A percentile compares a stretch with the other conserved stretches of the same genome.
These are phyloP conservation scores for Nanorana parkeri DNA, from an alignment of 2,113 vertebrate genomes.

Conservation along the genomic window DNA sequence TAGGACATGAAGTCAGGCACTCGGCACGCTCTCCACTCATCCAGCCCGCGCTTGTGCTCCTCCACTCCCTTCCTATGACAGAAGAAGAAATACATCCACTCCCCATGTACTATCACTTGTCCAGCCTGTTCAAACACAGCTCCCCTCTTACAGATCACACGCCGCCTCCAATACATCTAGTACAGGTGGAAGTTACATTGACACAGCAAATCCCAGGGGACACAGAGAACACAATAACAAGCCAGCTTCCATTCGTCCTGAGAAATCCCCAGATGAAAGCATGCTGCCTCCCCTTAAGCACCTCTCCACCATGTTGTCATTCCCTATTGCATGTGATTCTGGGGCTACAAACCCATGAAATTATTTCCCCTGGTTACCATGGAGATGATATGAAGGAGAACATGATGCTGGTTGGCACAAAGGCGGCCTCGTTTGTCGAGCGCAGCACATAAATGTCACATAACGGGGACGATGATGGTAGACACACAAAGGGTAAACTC, in stretches of 20 bases:
- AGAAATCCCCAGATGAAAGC: not conserved
- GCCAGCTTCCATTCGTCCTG: not conserved
- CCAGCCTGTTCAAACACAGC: too few species aligned
- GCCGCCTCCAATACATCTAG: too few species aligned
- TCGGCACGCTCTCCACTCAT: too few species aligned
- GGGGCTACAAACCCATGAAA: slow-evolving; percentile 13
- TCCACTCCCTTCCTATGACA: too few species aligned
- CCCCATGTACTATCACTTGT: too few species aligned
- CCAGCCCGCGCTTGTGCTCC: too few species aligned
- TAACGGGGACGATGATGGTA: too few species aligned
- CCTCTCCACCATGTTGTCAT: slow-evolving; percentile 7
- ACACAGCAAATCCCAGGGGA: not conserved
- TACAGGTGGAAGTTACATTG: not conserved
- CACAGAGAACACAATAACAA: not conserved
- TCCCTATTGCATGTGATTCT: not conserved
- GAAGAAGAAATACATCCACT: too few species aligned
- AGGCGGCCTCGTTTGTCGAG: slow-evolving; percentile 48
- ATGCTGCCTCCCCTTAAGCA: not conserved
- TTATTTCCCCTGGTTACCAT: slow-evolving; percentile 68
- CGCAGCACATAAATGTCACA: not conserved
- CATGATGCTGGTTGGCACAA: slow-evolving; percentile 64
- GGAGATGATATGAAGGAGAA: slow-evolving; percentile 64
- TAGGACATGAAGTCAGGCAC: too few species aligned
- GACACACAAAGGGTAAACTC: too few species aligned
- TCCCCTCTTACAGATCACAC: too few species aligned